Percentiles rank a stretch among this genome's conserved stretches.
Conservation (phyloP, 2,888 invertebrate species). For the Athalia cordata region DNA sequence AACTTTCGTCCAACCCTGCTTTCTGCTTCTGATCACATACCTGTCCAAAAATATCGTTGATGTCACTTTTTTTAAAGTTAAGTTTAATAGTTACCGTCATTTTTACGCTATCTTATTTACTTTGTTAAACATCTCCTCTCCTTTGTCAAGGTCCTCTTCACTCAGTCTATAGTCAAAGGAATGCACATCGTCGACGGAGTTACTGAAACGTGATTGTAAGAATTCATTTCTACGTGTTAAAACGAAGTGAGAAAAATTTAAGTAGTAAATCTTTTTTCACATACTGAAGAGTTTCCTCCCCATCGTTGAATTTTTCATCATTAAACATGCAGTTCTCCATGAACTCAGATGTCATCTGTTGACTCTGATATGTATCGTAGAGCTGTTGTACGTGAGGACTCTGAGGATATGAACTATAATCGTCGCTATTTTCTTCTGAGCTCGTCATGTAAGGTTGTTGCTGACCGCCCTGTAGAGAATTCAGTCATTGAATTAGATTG, state of each 20-base stretch:
- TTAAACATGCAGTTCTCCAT: constrained; percentile 79
- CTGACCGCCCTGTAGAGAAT: constrained; percentile 56
- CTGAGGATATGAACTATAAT: constrained; percentile 60
- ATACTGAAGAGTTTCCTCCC: constrained; percentile 76
- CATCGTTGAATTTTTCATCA: constrained; percentile 80
- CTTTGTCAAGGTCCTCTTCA: constrained; percentile 74
- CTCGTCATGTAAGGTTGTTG: constrained; percentile 55
- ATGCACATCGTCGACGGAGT: constrained; percentile 68
- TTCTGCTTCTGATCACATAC: constrained; percentile 67
- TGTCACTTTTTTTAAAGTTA: too few relatives aligned
- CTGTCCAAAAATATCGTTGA: constrained; percentile 49
- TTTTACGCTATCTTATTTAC: constrained; percentile 66
- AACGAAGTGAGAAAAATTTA: background rate
- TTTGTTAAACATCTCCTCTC: constrained; percentile 79
- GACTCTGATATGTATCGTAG: constrained; percentile 79
- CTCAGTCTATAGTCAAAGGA: constrained; percentile 73
- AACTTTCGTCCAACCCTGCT: constrained; percentile 63
- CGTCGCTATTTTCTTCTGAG: constrained; percentile 62
- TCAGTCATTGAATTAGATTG: background rate
- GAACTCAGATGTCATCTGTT: constrained; percentile 78
- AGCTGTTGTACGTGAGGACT: constrained; percentile 58
- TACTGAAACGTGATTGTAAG: constrained; percentile 64
- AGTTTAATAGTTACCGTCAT: background rate
- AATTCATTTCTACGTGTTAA: constrained; percentile 67
- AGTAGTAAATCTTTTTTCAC: constrained; percentile 57